Conservation (phyloP, 2,113 vertebrate species). For the Condylura cristata region DNA sequence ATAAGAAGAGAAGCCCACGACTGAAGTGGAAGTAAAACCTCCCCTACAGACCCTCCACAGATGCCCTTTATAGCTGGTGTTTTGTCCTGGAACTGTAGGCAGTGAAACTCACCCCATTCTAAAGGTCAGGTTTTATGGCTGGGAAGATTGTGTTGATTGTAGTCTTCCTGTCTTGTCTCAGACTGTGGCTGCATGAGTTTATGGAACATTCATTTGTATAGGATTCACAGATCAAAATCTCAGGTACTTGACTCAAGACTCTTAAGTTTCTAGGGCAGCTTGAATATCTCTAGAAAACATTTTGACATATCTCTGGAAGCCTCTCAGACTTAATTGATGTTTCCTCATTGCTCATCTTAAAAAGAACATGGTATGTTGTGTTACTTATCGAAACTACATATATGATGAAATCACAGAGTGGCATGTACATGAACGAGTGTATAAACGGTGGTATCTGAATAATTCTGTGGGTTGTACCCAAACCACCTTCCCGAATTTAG, state of each 20-base stretch:
- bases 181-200: not conserved
- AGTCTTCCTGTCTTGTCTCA: not conserved
- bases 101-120: not conserved
- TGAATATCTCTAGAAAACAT: not conserved
- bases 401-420: not conserved
- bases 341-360: not conserved
- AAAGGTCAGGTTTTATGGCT: not conserved
- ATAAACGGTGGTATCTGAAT: not conserved
- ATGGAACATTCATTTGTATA: not conserved
- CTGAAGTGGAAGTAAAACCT: not conserved
- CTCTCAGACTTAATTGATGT: not conserved
- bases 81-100: not conserved
- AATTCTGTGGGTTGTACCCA: not conserved
- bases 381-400: not conserved
- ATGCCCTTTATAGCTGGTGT: rapidly evolving
- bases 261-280: not conserved
- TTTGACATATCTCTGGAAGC: not conserved
- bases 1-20: not conserved
- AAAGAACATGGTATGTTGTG: not conserved
- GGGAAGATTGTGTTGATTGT: not conserved
- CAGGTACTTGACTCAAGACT: not conserved
- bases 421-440: not conserved
- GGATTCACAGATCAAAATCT: not conserved
- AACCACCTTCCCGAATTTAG: not conserved
- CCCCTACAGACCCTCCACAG: not conserved